Evolutionary conservation across 1,140 invertebrate genomes (phyloP).

Genomic region (Matsumurasca onukii): DNA sequence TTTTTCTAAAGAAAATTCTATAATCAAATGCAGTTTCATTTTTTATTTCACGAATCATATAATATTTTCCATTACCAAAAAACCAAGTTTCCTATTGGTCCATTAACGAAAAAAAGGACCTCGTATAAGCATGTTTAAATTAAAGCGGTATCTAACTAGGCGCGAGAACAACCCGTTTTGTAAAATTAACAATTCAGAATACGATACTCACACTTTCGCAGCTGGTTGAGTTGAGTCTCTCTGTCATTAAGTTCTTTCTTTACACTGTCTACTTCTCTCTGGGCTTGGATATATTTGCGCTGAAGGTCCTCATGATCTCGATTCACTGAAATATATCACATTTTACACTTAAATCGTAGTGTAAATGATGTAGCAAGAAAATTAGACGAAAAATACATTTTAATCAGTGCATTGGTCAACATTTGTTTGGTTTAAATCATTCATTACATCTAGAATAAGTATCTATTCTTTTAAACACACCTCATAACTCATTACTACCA

Average conservation of each 20-base stretch:
- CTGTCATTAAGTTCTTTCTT: slow-evolving; percentile 59
- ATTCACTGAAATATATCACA: slow-evolving; percentile 52
- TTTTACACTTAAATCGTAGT: neutral
- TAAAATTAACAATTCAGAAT: too few relatives aligned
- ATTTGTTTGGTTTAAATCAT: neutral
- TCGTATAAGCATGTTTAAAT: too few relatives aligned
- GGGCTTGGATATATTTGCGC: slow-evolving; percentile 56
- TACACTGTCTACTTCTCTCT: slow-evolving; percentile 56
- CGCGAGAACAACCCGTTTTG: too few relatives aligned
- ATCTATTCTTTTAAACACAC: neutral
- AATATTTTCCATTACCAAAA: too few relatives aligned
- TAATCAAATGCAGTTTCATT: too few relatives aligned
- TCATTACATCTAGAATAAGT: neutral
- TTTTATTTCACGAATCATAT: too few relatives aligned
- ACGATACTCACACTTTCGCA: slow-evolving; percentile 53
- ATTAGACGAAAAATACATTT: slow-evolving; percentile 15
- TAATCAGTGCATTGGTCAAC: neutral
- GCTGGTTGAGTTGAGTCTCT: slow-evolving; percentile 59
- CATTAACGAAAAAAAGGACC: too few relatives aligned
- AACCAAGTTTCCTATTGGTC: too few relatives aligned
- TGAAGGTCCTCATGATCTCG: slow-evolving; percentile 61
- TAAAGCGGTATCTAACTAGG: too few relatives aligned
- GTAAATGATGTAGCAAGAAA: slow-evolving; percentile 30
- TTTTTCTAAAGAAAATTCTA: too few relatives aligned
- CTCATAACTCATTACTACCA: too few relatives aligned